Evolutionary conservation across 2,797 vertebrate species (phyloP).

Genomic region (Columba guinea): DNA sequence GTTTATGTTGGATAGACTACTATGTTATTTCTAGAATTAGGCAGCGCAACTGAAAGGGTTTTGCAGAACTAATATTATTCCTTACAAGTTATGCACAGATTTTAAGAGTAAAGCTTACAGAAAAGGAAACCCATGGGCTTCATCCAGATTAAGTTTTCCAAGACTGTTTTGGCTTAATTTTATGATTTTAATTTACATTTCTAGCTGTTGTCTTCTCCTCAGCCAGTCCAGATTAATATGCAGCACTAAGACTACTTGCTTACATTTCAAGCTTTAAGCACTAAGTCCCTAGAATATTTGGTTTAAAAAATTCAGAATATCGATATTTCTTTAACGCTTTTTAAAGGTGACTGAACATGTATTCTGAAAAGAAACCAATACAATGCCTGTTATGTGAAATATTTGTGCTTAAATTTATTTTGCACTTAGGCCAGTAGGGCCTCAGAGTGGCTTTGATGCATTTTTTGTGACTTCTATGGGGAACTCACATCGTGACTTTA

Average conservation of each 20-base stretch:
- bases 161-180: background rate
- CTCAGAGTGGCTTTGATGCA: background rate
- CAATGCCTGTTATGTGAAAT: background rate
- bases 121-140: background rate
- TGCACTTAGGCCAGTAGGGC: background rate
- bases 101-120: background rate
- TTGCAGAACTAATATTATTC: background rate
- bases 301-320: background rate
- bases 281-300: background rate
- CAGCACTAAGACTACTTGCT: background rate
- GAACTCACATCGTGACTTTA: background rate
- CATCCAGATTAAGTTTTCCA: background rate
- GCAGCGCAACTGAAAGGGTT: background rate
- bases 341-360: background rate
- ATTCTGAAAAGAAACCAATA: background rate
- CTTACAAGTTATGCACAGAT: background rate
- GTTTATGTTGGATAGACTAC: background rate
- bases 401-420: background rate
- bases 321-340: background rate
- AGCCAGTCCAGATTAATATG: background rate
- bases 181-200: conserved; percentile 1
- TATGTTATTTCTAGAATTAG: background rate
- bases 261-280: background rate
- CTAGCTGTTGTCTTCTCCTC: background rate
- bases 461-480: background rate